Conservation (phyloP, 2,888 invertebrate genomes). For the Scaptomyza parva region DNA sequence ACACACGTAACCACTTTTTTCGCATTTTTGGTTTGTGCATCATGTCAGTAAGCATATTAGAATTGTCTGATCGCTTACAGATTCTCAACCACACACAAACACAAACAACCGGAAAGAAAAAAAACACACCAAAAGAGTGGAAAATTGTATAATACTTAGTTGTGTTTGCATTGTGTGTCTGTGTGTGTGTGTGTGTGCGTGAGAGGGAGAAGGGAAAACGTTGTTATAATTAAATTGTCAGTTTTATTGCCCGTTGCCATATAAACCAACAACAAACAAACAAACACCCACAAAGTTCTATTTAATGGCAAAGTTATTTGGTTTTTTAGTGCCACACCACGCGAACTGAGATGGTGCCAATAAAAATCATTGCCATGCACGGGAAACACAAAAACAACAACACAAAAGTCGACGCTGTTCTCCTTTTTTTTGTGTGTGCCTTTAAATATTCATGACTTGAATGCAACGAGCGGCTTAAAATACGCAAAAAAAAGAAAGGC, state of each 20-base stretch:
- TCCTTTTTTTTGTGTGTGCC: constrained; percentile 29
- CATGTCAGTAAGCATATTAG: constrained; percentile 73
- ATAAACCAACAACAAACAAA: constrained; percentile 30
- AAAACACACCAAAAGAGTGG: background rate
- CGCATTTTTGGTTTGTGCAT: constrained; percentile 49
- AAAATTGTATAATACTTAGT: constrained; percentile 61
- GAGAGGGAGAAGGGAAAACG: constrained; percentile 5
- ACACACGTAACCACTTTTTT: constrained; percentile 1
- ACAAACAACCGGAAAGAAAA: constrained; percentile 12
- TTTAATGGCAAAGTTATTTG: constrained; percentile 57
- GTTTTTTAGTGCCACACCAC: constrained; percentile 35
- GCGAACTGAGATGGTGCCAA: constrained; percentile 32
- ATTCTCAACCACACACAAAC: constrained; percentile 47
- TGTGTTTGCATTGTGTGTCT: constrained; percentile 41
- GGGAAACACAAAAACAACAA: constrained; percentile 4
- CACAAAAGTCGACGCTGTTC: constrained; percentile 6
- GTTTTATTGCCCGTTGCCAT: constrained; percentile 62
- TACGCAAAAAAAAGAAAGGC: constrained; percentile 30
- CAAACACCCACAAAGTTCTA: constrained; percentile 38
- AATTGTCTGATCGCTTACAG: constrained; percentile 75
- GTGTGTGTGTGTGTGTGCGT: too few species aligned
- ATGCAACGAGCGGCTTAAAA: constrained; percentile 38
- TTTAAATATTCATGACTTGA: constrained; percentile 83
- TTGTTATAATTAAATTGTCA: constrained; percentile 75
- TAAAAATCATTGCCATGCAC: constrained; percentile 57